phyloP scores from a whole-genome alignment of 2,888 invertebrate genomes.

The Drosophila pseudotalamancana region DNA sequence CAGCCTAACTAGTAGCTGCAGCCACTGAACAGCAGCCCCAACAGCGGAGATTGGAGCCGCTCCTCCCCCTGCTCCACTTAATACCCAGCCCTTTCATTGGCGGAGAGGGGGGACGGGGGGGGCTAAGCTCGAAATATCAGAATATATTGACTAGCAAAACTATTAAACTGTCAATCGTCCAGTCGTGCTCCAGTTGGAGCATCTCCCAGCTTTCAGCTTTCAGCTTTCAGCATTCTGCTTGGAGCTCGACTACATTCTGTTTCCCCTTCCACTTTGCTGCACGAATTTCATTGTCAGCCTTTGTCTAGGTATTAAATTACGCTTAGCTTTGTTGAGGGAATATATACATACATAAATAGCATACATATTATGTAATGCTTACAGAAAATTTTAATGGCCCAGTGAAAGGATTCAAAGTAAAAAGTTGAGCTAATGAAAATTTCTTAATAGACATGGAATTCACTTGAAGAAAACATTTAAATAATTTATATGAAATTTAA shows the following conservation, averaged over 20 bases:
- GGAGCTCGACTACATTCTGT: constrained; percentile 5
- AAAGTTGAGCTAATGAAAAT: too few relatives aligned
- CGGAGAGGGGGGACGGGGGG: too few relatives aligned
- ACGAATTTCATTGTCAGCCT: constrained; percentile 1
- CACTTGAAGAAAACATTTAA: too few relatives aligned
- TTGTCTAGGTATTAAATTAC: background rate
- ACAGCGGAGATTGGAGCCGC: background rate
- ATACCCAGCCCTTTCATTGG: too few relatives aligned
- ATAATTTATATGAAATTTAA: too few relatives aligned
- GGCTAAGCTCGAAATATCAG: constrained; percentile 62
- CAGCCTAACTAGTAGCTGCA: constrained; percentile 23
- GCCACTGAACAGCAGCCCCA: background rate
- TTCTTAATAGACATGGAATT: too few relatives aligned
- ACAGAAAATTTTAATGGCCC: too few relatives aligned
- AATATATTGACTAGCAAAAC: constrained; percentile 72
- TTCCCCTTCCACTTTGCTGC: constrained; percentile 14
- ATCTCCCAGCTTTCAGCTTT: background rate
- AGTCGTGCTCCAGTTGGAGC: constrained; percentile 4
- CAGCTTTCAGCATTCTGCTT: constrained; percentile 14
- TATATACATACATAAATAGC: too few relatives aligned
- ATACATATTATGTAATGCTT: too few relatives aligned
- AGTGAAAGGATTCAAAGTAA: too few relatives aligned
- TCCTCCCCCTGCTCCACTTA: too few relatives aligned
- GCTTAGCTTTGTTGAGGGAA: background rate
- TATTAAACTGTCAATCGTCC: constrained; percentile 73